Percentiles rank a stretch among this genome's conserved stretches.
phyloP scores from a whole-genome alignment of 2,113 vertebrate genomes.

The Glareola pratincola region DNA sequence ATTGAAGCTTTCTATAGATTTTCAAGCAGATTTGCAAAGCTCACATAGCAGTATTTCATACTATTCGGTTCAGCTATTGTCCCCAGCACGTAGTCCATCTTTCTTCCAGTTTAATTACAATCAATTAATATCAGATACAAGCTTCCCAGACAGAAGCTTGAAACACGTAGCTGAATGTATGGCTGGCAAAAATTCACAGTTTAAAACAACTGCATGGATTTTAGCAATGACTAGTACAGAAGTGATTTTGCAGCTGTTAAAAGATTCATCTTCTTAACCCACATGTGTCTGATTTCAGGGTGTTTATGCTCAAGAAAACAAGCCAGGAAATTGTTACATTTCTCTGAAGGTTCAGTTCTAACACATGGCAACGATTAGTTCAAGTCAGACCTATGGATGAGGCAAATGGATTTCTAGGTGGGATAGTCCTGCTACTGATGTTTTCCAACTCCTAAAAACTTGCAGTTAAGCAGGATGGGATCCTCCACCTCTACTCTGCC shows the following conservation, averaged over 20 bases:
- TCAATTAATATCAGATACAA: not conserved
- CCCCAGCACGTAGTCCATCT: not conserved
- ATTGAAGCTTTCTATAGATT: not conserved
- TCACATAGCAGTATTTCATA: not conserved
- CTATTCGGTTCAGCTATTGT: not conserved
- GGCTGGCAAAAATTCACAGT: not conserved
- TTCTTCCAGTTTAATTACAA: not conserved
- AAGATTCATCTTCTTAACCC: not conserved
- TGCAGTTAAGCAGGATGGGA: not conserved
- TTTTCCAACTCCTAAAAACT: not conserved
- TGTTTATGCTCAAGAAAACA: not conserved
- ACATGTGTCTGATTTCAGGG: not conserved
- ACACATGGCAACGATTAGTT: not conserved
- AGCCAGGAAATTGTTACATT: not conserved
- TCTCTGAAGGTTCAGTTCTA: not conserved
- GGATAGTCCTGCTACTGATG: not conserved
- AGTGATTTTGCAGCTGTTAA: not conserved
- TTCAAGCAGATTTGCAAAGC: not conserved
- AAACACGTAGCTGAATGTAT: not conserved
- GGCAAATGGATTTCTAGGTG: not conserved
- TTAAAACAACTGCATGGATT: not conserved
- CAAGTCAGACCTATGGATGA: not conserved
- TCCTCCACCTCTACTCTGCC: too few species aligned
- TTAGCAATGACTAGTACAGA: not conserved
- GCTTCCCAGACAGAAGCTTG: not conserved